Evolutionary conservation across 2,113 vertebrate species (phyloP).

Genomic region (Zosterops japonicus): DNA sequence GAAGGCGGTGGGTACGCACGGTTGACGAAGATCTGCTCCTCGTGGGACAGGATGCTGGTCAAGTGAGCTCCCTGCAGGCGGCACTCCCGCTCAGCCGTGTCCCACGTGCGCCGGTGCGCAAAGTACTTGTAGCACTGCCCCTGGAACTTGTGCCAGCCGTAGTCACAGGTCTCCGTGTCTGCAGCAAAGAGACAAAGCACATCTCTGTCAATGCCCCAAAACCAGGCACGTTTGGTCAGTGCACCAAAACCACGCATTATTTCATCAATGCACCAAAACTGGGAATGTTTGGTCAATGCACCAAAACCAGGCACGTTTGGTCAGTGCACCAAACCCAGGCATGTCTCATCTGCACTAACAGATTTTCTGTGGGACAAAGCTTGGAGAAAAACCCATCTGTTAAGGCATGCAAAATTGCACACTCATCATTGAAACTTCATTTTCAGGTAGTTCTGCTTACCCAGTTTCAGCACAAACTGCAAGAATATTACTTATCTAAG

Average conservation of each 20-base stretch:
- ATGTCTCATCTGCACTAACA: fast-evolving
- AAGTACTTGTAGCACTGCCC: conserved; percentile 96
- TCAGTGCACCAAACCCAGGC: background rate
- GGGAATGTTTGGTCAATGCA: too few relatives aligned
- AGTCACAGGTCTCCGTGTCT: conserved; percentile 93
- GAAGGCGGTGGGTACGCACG: conserved; percentile 76
- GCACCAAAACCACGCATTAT: too few relatives aligned
- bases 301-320: background rate
- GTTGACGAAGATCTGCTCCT: conserved; percentile 94
- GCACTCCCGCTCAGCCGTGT: conserved; percentile 93
- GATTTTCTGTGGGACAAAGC: background rate
- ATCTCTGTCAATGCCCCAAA: background rate
- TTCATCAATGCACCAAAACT: background rate
- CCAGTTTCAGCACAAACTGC: background rate
- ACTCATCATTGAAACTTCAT: background rate
- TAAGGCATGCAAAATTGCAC: background rate
- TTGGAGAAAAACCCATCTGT: background rate
- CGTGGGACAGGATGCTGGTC: conserved; percentile 87
- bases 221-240: background rate
- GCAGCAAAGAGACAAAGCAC: background rate
- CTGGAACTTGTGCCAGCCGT: conserved; percentile 98
- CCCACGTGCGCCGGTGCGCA: conserved; percentile 90
- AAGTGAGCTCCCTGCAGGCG: conserved; percentile 92
- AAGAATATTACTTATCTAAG: background rate
- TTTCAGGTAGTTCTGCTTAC: background rate